Base-by-base conservation (phyloP, 2,797 vertebrate species). In the Setipinna tenuifilis region DNA sequence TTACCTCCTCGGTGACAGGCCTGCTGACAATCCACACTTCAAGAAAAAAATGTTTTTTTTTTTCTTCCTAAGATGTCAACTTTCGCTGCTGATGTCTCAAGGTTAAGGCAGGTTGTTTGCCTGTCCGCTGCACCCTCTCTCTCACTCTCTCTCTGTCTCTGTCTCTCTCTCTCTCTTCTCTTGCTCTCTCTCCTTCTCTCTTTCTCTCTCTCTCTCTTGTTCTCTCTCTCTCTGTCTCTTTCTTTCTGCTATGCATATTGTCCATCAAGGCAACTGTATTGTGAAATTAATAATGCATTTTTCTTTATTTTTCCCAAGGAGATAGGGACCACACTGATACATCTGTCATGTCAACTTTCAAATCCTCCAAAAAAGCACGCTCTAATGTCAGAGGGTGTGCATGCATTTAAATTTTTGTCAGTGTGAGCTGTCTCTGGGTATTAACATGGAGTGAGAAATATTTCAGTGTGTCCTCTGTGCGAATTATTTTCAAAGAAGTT, bases 21-120 rank as follows among this genome's bases (percentile, higher is more conserved):
- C 89, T 44, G 87, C 92, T 94, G 94, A 95, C 94, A 93, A 93
- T 91, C 94, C 90, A 86, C 94, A 95, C 95, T 93, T 91, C 93
- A 88, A 93, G 92, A 94, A 93, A 94, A 75, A 78, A 95, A 94
- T 87, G 89, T 89, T 89, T 93, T 94, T 94, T 95, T 89, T 88
- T 90, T 91, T 89, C 93, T 93, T 93, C 94, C 87, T 87, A 89
- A 92, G 92, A 92, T 93, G 93, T 94, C 94, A 94, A 85, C 87
- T 88, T 82, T 89, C 83, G 71, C 90, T 87, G 91, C 91, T 93
- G 92, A 93, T 91, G 93, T 92, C 94, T 94, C 93, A 95, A 95
- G 95, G 94, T 95, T 94, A 95, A 90, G 90, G 92, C 92, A 92
- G 85, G 87, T 91, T 83, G 17, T 68, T 91, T 83, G 17, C 65